phyloP scores from a whole-genome alignment of 30 jellyfish, hydroid and myxozoan species.

The Nemopilema nomurai region DNA sequence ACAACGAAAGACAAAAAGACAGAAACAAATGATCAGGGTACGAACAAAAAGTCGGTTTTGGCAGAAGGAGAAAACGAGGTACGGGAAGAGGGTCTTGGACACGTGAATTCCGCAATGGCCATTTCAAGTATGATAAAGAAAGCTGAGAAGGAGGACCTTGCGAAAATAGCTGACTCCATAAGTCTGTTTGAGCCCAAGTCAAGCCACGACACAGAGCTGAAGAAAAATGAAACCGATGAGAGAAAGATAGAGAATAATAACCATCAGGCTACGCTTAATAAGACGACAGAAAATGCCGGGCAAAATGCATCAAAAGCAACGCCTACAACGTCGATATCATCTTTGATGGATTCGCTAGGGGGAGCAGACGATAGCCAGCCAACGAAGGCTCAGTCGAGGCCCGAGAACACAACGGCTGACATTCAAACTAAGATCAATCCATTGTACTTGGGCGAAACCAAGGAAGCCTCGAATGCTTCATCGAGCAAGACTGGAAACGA shows the following conservation, averaged over 20 bases:
- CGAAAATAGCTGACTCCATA: background rate
- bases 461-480: background rate
- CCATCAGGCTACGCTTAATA: background rate
- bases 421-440: background rate
- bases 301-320: background rate
- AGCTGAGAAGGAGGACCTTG: slow-evolving; percentile 58
- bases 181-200: background rate
- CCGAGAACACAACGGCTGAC: background rate
- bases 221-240: too few species aligned
- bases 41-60: slow-evolving; percentile 40
- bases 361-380: slow-evolving; percentile 51
- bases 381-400: slow-evolving; percentile 4
- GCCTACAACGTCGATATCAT: slow-evolving; percentile 53
- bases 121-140: slow-evolving; percentile 46
- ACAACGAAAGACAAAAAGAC: slow-evolving; percentile 12
- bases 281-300: background rate
- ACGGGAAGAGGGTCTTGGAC: slow-evolving; percentile 62
- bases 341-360: slow-evolving; percentile 60
- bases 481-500: background rate
- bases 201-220: background rate
- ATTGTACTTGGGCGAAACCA: background rate
- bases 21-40: slow-evolving; percentile 57
- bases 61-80: slow-evolving; percentile 34
- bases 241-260: background rate
- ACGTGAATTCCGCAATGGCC: slow-evolving; percentile 61